These are phyloP conservation scores for Ceratina japonica DNA, from an alignment of 1,140 invertebrate species.

Conservation along the genomic window DNA sequence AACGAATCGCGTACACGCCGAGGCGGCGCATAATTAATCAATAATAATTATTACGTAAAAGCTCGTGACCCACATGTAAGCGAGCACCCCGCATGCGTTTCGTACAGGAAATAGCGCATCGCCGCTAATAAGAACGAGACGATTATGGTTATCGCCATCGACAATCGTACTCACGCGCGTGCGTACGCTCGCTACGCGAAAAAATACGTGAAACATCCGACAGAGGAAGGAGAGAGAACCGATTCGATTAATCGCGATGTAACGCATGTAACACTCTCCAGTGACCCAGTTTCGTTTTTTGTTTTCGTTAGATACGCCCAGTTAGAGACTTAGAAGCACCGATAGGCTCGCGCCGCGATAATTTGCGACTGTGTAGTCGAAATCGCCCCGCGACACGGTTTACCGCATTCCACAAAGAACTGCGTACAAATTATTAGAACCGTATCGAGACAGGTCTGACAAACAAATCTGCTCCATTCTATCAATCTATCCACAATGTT, in stretches of 20 bases:
- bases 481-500: no score
- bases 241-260: no score
- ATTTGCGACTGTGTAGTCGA: constrained; percentile 16
- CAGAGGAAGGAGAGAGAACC: no score
- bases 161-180: background rate
- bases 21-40: background rate
- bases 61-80: background rate
- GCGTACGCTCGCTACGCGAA: background rate
- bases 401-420: no score
- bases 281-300: constrained; percentile 54
- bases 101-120: constrained; percentile 32
- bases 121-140: constrained; percentile 31
- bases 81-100: background rate
- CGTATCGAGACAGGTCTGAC: no score
- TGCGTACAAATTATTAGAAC: no score
- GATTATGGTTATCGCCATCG: constrained; percentile 17
- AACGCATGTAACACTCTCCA: constrained; percentile 30
- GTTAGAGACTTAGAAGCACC: constrained; percentile 15
- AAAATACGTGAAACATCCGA: background rate
- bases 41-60: constrained; percentile 35
- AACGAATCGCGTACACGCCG: background rate
- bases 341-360: constrained; percentile 30
- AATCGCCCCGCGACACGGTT: no score
- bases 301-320: constrained; percentile 43
- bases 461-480: no score